Conservation (phyloP, 2,888 invertebrate genomes). For the Buathra laborator region DNA sequence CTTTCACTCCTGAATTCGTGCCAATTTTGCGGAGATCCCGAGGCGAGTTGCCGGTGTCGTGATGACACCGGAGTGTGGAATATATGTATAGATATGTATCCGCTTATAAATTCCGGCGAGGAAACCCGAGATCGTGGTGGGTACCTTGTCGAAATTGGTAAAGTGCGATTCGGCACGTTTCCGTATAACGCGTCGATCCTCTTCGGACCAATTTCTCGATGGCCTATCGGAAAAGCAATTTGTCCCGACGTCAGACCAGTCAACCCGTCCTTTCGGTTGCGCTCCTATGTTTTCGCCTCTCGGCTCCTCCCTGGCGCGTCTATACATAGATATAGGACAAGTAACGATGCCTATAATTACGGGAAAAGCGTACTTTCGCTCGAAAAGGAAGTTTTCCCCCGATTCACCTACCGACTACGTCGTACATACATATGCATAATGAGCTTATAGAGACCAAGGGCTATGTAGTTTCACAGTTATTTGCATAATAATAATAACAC, state of each 20-base stretch:
- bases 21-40: neutral
- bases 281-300: constrained; percentile 25
- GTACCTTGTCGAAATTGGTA: constrained; percentile 56
- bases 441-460: neutral
- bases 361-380: constrained; percentile 6
- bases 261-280: constrained; percentile 38
- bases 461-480: neutral
- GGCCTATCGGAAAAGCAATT: constrained; percentile 67
- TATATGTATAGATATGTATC: constrained; percentile 31
- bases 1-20: neutral
- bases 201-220: constrained; percentile 60
- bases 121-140: neutral
- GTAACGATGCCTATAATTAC: neutral
- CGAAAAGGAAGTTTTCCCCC: constrained; percentile 19
- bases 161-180: constrained; percentile 58
- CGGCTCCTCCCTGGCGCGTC: constrained; percentile 16
- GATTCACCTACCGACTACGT: neutral
- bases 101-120: constrained; percentile 47
- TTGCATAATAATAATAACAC: constrained; percentile 29
- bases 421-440: neutral
- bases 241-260: constrained; percentile 55
- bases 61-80: constrained; percentile 21
- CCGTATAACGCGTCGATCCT: constrained; percentile 57
- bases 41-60: constrained; percentile 7
- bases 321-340: neutral